Evolutionary conservation across 2,888 invertebrate species (phyloP).

Genomic region (Pollenia labialis): DNA sequence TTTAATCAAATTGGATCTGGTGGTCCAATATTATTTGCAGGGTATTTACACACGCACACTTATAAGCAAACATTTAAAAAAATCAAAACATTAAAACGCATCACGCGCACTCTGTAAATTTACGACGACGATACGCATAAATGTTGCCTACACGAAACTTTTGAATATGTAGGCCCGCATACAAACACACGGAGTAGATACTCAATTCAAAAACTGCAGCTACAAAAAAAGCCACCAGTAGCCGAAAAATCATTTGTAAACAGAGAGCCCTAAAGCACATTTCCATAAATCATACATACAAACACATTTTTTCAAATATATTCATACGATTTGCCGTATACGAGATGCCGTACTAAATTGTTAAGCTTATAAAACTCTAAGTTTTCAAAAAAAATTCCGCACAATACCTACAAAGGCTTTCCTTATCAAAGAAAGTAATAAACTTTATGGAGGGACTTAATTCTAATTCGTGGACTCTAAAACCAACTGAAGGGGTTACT

Average conservation of each 20-base stretch:
- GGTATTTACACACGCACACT: not conserved
- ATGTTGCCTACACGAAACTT: conserved; percentile 41
- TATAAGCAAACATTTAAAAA: not conserved
- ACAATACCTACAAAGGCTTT: not conserved
- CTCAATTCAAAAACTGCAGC: conserved; percentile 6
- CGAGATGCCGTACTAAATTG: conserved; percentile 19
- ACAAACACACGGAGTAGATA: not conserved
- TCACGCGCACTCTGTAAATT: conserved; percentile 50
- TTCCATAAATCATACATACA: conserved; percentile 4
- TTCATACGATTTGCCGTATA: conserved; percentile 23
- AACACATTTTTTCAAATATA: not conserved
- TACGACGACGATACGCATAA: conserved; percentile 51
- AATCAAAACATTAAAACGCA: conserved; percentile 48
- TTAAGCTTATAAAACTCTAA: not conserved
- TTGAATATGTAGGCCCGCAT: conserved; percentile 9
- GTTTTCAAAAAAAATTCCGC: not conserved
- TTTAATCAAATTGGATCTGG: too few relatives aligned
- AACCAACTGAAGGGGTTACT: too few relatives aligned
- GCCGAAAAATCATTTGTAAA: conserved; percentile 56
- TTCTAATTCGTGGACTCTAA: too few relatives aligned
- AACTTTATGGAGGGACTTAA: too few relatives aligned
- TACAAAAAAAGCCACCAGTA: conserved; percentile 38
- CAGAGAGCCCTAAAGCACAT: conserved; percentile 35
- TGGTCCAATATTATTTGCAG: too few relatives aligned
- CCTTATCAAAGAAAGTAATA: too few relatives aligned